Base-by-base conservation (phyloP, 1,140 invertebrate genomes). In the Drosophila nigromelanica region DNA sequence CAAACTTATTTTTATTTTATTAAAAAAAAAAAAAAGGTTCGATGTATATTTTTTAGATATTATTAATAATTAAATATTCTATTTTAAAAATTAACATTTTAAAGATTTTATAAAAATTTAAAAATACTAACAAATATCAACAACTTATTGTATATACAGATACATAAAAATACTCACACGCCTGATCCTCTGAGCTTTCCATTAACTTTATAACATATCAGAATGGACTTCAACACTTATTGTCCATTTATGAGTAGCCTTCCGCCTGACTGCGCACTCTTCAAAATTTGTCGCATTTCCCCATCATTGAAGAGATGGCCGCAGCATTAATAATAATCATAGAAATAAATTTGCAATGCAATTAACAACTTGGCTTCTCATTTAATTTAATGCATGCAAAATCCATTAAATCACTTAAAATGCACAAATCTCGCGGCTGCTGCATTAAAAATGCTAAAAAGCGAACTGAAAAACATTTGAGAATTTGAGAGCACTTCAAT, bases 381-480 rank as follows among this genome's bases (percentile, higher is more conserved):
- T 72, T 69, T 51, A 73, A 61, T 48, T 71, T 80, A 75, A 69
- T 76, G 72, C 73, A 82, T 90, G 79, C 76, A 78, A 87, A 90
- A 90, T 90, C 79, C 87, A 90, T 90, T 90, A 90, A 90, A 90
- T 86, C 87, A 87, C 87, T 90, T 68, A 55, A 80, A 77, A 67
- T 21, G 37, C 73, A 45, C 11, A 74, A 60, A 61, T 55, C 56
- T 39, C 33, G 6, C 30, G 60, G 50, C 35, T 43, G 37, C 27
- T 70, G 51, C 68, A 71, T 71, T 71, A 71, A 71, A 71, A 63
- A 40, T 35, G 42, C 37, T 73, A 56, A 56, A 75, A 60, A 33
- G 45, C 50, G 62, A 67, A 52, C 56, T 27, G 27, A 27, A 76
- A 56, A 70, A 42, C 68, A 45, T 64, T 75, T 45, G 24, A 33